Base-by-base conservation (phyloP, 2,113 vertebrate species). In the Pelusios castaneus region DNA sequence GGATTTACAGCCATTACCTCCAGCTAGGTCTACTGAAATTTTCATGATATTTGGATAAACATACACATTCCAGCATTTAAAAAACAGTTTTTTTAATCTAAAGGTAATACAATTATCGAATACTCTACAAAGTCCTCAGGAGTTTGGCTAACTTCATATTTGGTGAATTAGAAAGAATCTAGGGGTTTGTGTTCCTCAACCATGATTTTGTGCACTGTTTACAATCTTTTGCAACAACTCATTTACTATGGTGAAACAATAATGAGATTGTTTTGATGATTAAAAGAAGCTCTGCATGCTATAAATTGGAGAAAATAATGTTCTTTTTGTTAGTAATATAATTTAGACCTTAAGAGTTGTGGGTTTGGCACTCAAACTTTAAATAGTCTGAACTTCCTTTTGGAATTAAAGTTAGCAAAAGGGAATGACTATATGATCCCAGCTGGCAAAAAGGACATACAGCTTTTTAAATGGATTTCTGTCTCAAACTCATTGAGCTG, bases 391-490 rank as follows among this genome's bases (percentile, higher is more conserved):
- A 34, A 12, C 22, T 90, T 49, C 82, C 56, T 54, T 82, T 63
- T 55, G 87, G 56, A 92, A 78, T 80, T 51, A 75, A 83, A 84
- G 55, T 34, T 21, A 2, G 11, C 49, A 31, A 58, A 82, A 58
- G 60, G 27, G 29, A 31, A 45, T 49, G 10, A 31, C 12, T 60
- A 2, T 38, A 84, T 0, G 0, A 38, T 70, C 38, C 6, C 41
- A 7, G 52, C 58, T 85, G 58, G 49, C 75, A 70, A 45, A 85
- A 56, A 91, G 58, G 47, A 11, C 60, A 43, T 17, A 49, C 41
- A 83, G 29, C 2, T 12, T 91, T 24, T 31, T 45, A 0, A 80
- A 2, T 24, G 25, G 94, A 88, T 83, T 49, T 34, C 13, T 79
- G 6, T 47, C 47, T 51, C 34, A 54, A 49, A n/a, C 43, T 80